Conservation (phyloP, 2,113 vertebrate species). For the Danio rerio region DNA sequence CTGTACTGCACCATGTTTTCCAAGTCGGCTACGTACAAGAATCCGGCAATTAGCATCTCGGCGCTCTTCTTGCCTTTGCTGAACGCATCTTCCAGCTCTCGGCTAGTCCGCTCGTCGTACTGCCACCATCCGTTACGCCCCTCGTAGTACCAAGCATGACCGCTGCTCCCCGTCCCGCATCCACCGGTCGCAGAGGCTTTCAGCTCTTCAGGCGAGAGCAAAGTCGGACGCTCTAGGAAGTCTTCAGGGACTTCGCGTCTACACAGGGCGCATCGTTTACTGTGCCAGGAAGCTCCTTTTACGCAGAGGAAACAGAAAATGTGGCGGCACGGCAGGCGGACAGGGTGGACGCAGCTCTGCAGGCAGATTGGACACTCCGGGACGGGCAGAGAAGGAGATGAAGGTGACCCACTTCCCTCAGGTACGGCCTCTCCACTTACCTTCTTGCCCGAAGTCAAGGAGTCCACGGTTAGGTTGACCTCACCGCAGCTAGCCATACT, state of each 20-base stretch:
- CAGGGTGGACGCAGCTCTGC: slow-evolving; percentile 93
- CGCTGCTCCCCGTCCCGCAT: slow-evolving; percentile 83
- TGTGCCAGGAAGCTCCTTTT: slow-evolving; percentile 98
- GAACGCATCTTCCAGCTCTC: slow-evolving; percentile 93
- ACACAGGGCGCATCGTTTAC: slow-evolving; percentile 94
- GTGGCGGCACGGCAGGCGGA: slow-evolving; percentile 93
- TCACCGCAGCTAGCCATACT: slow-evolving; percentile 94
- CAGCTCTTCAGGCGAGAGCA: slow-evolving; percentile 92
- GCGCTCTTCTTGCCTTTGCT: slow-evolving; percentile 91
- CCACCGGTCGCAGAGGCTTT: slow-evolving; percentile 82
- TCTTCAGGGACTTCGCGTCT: slow-evolving; percentile 95
- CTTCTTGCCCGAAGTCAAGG: slow-evolving; percentile 83
- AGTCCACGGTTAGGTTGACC: slow-evolving; percentile 83
- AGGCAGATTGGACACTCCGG: slow-evolving; percentile 96
- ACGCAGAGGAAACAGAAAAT: slow-evolving; percentile 97
- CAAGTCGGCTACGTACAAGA: slow-evolving; percentile 93
- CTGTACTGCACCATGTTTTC: slow-evolving; percentile 98
- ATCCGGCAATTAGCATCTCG: slow-evolving; percentile 96
- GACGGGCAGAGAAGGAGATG: slow-evolving; percentile 80
- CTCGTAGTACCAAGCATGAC: slow-evolving; percentile 96
- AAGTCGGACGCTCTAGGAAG: slow-evolving; percentile 92
- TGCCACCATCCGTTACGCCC: slow-evolving; percentile 99
- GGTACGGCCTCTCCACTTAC: slow-evolving; percentile 73
- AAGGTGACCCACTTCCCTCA: slow-evolving; percentile 72
- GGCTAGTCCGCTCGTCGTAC: slow-evolving; percentile 93